These are phyloP conservation scores for Metellina segmentata DNA, from an alignment of 2,888 invertebrate species.

Conservation along the genomic window DNA sequence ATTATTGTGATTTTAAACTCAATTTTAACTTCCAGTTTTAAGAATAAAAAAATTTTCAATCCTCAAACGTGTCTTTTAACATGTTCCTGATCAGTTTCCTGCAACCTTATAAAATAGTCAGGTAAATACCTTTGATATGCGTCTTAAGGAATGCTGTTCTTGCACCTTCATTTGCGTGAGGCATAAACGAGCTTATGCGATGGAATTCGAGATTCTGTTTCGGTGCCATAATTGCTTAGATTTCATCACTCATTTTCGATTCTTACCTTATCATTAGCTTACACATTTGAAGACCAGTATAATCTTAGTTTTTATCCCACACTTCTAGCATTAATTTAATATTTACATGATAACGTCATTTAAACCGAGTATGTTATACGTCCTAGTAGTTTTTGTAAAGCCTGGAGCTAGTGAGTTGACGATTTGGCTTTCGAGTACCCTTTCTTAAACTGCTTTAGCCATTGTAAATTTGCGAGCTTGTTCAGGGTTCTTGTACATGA, in stretches of 20 bases:
- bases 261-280: conserved; percentile 31
- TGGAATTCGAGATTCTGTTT: not conserved
- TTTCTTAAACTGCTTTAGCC: not conserved
- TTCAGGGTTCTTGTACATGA: conserved; percentile 35
- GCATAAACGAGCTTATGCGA: not conserved
- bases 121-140: too few species aligned
- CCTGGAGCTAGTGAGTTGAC: conserved; percentile 13
- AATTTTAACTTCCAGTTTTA: too few species aligned
- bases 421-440: not conserved
- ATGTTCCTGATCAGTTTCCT: too few species aligned
- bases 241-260: conserved; percentile 35
- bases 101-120: too few species aligned
- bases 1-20: too few species aligned
- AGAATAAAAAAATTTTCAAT: too few species aligned
- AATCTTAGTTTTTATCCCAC: conserved; percentile 19
- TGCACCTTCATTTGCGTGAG: not conserved
- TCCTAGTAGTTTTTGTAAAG: conserved; percentile 10
- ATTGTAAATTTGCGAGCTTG: not conserved
- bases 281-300: not conserved
- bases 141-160: too few species aligned
- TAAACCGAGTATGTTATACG: not conserved
- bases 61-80: too few species aligned
- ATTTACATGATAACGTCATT: conserved; percentile 45
- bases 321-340: conserved; percentile 42
- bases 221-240: not conserved